Evolutionary conservation across 1,140 invertebrate genomes (phyloP).

Genomic region (Philopotamus ludificatus): DNA sequence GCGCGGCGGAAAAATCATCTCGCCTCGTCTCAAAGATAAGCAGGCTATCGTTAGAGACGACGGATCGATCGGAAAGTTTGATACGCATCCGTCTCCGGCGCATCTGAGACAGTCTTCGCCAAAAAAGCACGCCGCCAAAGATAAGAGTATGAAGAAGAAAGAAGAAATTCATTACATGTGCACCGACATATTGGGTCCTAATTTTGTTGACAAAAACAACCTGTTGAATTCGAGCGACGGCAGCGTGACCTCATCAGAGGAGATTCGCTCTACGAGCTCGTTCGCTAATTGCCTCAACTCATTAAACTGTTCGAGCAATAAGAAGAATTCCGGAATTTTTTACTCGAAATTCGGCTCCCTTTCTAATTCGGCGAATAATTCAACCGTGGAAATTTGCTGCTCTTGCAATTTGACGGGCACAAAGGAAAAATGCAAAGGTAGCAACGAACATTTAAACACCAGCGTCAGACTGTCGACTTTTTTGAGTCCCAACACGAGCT

Average conservation of each 20-base stretch:
- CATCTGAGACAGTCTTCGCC: background rate
- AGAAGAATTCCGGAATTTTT: constrained; percentile 47
- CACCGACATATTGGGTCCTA: constrained; percentile 51
- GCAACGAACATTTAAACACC: constrained; percentile 1
- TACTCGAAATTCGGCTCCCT: constrained; percentile 48
- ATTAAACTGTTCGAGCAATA: constrained; percentile 53
- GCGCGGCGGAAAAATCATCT: constrained; percentile 47
- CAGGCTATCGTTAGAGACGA: constrained; percentile 29
- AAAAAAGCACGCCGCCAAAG: constrained; percentile 2
- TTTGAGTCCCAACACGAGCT: constrained; percentile 36
- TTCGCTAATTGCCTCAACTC: constrained; percentile 57
- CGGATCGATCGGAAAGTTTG: constrained; percentile 15
- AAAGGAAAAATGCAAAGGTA: background rate
- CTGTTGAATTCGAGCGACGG: constrained; percentile 29
- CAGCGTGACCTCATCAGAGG: constrained; percentile 32
- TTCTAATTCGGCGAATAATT: constrained; percentile 35
- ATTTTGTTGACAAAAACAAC: constrained; percentile 20
- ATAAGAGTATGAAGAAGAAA: constrained; percentile 18
- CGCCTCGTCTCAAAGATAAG: constrained; percentile 30
- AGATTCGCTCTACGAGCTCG: constrained; percentile 36
- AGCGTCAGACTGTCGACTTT: constrained; percentile 28
- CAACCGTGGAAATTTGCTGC: constrained; percentile 41
- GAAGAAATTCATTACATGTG: constrained; percentile 56
- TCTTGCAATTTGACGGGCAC: constrained; percentile 38
- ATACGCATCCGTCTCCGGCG: constrained; percentile 23